Conservation (phyloP, 2,113 vertebrate species). For the Melanotaenia duboulayi region DNA sequence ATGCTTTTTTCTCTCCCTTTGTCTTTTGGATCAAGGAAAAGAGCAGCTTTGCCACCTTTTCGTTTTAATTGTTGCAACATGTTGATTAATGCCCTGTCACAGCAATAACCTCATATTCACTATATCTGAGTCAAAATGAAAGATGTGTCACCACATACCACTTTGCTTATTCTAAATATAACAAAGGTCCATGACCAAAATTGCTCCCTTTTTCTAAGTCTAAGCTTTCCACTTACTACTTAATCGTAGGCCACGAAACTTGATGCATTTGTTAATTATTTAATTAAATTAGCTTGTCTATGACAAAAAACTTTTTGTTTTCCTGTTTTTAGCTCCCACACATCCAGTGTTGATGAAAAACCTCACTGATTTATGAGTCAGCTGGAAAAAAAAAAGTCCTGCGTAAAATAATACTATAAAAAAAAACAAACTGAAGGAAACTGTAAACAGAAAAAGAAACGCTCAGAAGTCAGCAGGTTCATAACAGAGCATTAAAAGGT, state of each 20-base stretch:
- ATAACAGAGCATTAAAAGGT: conserved; percentile 83
- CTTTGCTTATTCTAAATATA: neutral
- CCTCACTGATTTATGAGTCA: conserved; percentile 21
- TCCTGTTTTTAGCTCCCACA: conserved; percentile 49
- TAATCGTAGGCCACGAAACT: neutral
- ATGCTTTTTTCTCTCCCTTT: conserved; percentile 83
- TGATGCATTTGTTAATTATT: neutral
- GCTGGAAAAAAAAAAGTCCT: conserved; percentile 15
- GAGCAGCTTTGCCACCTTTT: conserved; percentile 79
- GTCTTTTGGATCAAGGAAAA: conserved; percentile 75
- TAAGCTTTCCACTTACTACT: conserved; percentile 11
- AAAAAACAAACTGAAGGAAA: conserved; percentile 23
- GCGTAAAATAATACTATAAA: conserved; percentile 23
- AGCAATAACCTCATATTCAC: conserved; percentile 68
- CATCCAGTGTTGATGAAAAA: conserved; percentile 29
- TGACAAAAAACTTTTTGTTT: conserved; percentile 49
- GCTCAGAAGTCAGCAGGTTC: conserved; percentile 86
- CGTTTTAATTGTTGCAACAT: conserved; percentile 75
- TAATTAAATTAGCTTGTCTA: conserved; percentile 38
- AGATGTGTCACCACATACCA: conserved; percentile 12
- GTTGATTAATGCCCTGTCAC: conserved; percentile 83
- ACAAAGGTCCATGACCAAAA: conserved; percentile 18
- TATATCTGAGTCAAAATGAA: conserved; percentile 10
- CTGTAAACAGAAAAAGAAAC: conserved; percentile 51
- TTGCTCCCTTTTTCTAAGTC: neutral